Percentiles rank a stretch among this genome's conserved stretches.
Evolutionary conservation across 2,888 invertebrate species (phyloP).

Genomic region (Himalopsyche japonica): DNA sequence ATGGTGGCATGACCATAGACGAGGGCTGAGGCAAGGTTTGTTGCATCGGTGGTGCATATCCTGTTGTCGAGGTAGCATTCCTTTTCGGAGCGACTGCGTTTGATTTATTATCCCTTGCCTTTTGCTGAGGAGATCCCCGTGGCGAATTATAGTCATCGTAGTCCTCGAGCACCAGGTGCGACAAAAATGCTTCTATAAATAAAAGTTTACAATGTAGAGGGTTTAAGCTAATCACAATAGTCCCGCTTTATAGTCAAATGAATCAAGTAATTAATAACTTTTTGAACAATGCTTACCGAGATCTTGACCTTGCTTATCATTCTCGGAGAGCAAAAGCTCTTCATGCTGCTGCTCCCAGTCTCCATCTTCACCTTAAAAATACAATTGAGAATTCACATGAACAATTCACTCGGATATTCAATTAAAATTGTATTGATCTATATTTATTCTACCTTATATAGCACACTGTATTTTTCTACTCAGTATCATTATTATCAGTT

Average conservation of each 20-base stretch:
- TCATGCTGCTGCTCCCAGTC: constrained; percentile 75
- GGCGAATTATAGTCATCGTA: constrained; percentile 46
- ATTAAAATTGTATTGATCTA: too few species aligned
- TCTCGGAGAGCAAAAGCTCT: constrained; percentile 64
- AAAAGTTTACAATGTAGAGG: neutral
- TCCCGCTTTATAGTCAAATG: too few species aligned
- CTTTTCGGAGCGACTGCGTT: neutral
- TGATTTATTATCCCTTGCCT: neutral
- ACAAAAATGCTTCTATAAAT: constrained; percentile 58
- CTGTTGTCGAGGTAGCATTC: neutral
- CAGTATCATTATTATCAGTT: too few species aligned
- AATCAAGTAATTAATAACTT: neutral
- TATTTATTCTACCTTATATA: too few species aligned
- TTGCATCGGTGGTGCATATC: constrained; percentile 45
- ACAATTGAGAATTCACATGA: too few species aligned
- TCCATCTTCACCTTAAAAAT: constrained; percentile 53
- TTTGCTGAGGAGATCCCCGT: neutral
- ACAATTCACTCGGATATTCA: too few species aligned
- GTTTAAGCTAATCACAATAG: too few species aligned
- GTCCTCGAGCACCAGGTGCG: constrained; percentile 63
- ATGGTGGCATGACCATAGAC: neutral
- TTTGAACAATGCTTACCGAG: constrained; percentile 47
- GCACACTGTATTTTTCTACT: too few species aligned
- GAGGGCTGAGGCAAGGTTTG: constrained; percentile 51
- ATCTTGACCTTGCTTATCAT: constrained; percentile 47